Evolutionary conservation across 2,888 invertebrate species (phyloP).

Genomic region (Congeria kusceri): DNA sequence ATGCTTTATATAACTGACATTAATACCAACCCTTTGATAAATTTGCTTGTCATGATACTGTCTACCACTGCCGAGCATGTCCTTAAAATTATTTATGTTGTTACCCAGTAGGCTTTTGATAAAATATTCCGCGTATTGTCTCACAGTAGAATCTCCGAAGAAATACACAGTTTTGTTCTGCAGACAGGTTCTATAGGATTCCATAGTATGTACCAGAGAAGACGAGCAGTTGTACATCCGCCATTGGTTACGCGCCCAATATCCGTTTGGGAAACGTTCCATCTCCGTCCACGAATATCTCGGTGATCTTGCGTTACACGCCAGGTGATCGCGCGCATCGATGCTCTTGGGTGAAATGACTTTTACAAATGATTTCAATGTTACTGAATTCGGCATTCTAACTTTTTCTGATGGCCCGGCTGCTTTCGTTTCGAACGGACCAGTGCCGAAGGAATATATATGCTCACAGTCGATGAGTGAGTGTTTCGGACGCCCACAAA

Average conservation of each 20-base stretch:
- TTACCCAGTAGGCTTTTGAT: constrained; percentile 18
- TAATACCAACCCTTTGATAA: constrained; percentile 26
- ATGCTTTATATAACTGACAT: constrained; percentile 37
- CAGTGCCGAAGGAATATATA: constrained; percentile 31
- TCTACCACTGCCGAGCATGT: constrained; percentile 5
- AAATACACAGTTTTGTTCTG: constrained; percentile 38
- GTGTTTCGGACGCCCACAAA: constrained; percentile 45
- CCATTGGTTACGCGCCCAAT: constrained; percentile 30
- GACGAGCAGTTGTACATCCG: constrained; percentile 12
- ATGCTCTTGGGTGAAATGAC: constrained; percentile 8
- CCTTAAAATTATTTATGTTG: constrained; percentile 13
- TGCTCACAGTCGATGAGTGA: constrained; percentile 17
- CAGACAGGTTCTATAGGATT: constrained; percentile 32
- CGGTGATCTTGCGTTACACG: constrained; percentile 13
- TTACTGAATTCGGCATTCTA: constrained; percentile 28
- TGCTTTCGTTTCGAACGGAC: constrained; percentile 6
- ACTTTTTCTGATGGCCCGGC: constrained; percentile 32
- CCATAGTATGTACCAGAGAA: background rate
- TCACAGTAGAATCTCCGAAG: constrained; percentile 50
- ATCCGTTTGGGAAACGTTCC: constrained; percentile 27
- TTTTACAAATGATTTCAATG: constrained; percentile 1
- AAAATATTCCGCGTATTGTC: constrained; percentile 47
- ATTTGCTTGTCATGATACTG: constrained; percentile 29
- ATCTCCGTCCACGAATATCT: constrained; percentile 34
- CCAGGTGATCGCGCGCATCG: background rate